Conservation (phyloP, 2,888 invertebrate species). For the Bembecia ichneumoniformis region DNA sequence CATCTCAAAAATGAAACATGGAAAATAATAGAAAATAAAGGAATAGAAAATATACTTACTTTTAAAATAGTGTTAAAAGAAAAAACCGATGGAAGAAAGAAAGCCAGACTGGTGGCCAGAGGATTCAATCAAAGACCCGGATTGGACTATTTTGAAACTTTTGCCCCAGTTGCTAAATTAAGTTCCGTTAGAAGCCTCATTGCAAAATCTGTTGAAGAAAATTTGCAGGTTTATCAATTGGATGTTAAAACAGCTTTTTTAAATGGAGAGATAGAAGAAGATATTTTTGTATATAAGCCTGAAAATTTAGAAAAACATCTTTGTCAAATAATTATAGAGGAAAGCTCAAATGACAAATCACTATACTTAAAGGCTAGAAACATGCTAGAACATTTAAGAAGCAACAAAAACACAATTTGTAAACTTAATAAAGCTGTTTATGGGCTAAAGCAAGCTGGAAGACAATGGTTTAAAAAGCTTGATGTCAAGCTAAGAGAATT, state of each 20-base stretch:
- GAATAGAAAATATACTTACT: conserved; percentile 1
- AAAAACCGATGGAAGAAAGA: conserved; percentile 4
- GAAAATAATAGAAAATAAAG: conserved; percentile 3
- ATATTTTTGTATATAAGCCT: conserved; percentile 1
- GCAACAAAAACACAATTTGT: neutral
- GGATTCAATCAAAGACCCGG: no score
- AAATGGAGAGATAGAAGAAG: conserved; percentile 3
- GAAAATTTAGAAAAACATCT: conserved; percentile 1
- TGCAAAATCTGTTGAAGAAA: neutral
- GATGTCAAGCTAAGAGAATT: conserved; percentile 1
- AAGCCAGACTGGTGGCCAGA: conserved; percentile 3
- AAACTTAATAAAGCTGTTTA: conserved; percentile 1
- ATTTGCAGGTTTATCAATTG: neutral
- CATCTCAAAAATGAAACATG: conserved; percentile 5
- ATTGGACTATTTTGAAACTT: no score
- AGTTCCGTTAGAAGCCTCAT: conserved; percentile 2
- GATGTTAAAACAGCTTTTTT: conserved; percentile 2
- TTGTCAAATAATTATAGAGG: conserved; percentile 1
- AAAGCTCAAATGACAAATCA: conserved; percentile 3
- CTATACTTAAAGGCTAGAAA: conserved; percentile 7
- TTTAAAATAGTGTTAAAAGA: conserved; percentile 5
- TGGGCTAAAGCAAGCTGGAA: conserved; percentile 1
- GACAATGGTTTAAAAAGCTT: conserved; percentile 1
- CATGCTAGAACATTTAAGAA: neutral
- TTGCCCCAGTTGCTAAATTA: conserved; percentile 5